phyloP scores from a whole-genome alignment of 2,113 vertebrate genomes.

The Chamaetylas fuelleborni region DNA sequence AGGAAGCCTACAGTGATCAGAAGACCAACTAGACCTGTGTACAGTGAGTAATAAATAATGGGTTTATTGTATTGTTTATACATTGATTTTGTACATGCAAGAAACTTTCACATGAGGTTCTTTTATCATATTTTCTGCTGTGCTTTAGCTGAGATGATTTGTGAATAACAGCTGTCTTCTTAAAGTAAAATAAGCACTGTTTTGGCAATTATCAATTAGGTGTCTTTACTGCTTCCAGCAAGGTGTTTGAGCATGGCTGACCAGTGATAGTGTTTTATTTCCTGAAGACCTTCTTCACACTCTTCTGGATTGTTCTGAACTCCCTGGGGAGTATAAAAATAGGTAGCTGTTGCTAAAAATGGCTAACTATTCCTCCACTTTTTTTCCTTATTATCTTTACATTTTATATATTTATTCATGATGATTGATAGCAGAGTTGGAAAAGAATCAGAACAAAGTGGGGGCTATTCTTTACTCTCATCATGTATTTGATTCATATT shows the following conservation, averaged over 20 bases:
- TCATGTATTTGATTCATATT: background rate
- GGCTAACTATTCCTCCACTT: background rate
- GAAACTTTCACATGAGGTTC: background rate
- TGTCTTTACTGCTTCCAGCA: background rate
- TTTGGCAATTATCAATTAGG: background rate
- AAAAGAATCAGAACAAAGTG: background rate
- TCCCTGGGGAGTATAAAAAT: background rate
- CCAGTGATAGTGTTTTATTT: background rate
- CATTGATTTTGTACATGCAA: background rate
- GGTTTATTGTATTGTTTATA: too few relatives aligned
- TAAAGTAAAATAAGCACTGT: background rate
- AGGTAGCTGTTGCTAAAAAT: background rate
- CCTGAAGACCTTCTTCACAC: background rate
- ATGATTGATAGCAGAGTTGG: background rate
- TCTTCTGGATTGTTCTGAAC: background rate
- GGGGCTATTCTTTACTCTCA: background rate
- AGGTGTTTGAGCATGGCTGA: background rate
- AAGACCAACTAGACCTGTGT: constrained; percentile 38
- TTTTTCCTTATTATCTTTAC: background rate
- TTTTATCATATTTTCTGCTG: background rate
- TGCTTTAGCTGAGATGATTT: background rate
- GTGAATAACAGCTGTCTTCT: background rate
- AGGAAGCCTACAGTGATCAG: constrained; percentile 55
- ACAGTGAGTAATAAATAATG: constrained; percentile 41
- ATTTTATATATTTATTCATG: background rate